Conservation (phyloP, 2,113 vertebrate species). For the Chrysemys picta region DNA sequence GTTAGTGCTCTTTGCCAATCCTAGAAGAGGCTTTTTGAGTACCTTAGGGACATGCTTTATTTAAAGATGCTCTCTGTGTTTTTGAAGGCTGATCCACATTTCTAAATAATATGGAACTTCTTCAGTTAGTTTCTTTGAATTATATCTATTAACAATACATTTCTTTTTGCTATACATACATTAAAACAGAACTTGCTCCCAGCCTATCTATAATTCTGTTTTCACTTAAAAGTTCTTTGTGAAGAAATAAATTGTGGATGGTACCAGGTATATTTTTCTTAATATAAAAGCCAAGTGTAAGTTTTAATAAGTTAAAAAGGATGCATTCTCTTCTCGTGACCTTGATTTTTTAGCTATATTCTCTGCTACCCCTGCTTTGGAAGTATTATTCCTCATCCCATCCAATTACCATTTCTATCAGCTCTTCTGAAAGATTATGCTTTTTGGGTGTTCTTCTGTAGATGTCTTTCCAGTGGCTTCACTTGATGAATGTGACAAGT, state of each 20-base stretch:
- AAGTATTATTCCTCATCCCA: conserved; percentile 89
- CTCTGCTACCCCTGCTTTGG: conserved; percentile 85
- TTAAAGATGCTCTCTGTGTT: conserved; percentile 65
- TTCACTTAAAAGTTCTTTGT: conserved; percentile 65
- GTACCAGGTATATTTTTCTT: conserved; percentile 77
- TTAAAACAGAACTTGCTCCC: conserved; percentile 61
- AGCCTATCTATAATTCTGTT: conserved; percentile 59
- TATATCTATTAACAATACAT: conserved; percentile 63
- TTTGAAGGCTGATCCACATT: conserved; percentile 48
- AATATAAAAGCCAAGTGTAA: conserved; percentile 79
- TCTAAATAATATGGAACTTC: conserved; percentile 62
- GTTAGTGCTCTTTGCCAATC: conserved; percentile 74
- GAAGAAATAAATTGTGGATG: conserved; percentile 66
- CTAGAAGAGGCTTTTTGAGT: conserved; percentile 57
- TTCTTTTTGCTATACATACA: conserved; percentile 55
- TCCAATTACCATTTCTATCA: conserved; percentile 99
- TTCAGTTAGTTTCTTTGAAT: conserved; percentile 43
- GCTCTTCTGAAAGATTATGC: conserved; percentile 95
- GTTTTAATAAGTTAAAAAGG: conserved; percentile 77
- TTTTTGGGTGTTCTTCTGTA: conserved; percentile 98
- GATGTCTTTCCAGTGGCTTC: conserved; percentile 99
- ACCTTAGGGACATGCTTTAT: conserved; percentile 71
- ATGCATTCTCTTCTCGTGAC: conserved; percentile 79
- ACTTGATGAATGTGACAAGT: conserved; percentile 99
- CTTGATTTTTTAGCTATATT: conserved; percentile 83